Evolutionary conservation across 2,888 invertebrate species (phyloP).

Genomic region (Neoaliturus tenellus): DNA sequence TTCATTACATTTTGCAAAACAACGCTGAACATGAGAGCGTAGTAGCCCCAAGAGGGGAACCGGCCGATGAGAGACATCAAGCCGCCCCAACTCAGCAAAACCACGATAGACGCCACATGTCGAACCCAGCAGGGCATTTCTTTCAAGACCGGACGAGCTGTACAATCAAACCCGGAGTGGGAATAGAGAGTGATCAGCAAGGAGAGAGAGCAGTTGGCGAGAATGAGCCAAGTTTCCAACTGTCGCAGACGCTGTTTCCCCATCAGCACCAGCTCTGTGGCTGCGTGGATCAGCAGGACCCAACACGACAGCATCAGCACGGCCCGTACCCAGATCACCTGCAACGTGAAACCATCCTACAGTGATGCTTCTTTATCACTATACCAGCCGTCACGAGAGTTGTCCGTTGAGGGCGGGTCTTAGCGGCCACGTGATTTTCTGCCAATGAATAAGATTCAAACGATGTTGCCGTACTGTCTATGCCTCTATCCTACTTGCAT

Average conservation of each 20-base stretch:
- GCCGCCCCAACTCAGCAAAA: slow-evolving; percentile 76
- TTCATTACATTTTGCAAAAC: slow-evolving; percentile 77
- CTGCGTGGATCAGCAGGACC: slow-evolving; percentile 61
- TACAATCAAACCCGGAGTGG: neutral
- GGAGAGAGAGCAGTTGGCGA: slow-evolving; percentile 67
- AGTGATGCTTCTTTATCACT: too few species aligned
- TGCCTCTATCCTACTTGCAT: too few species aligned
- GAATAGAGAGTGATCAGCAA: slow-evolving; percentile 65
- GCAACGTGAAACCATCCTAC: too few species aligned
- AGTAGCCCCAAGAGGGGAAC: slow-evolving; percentile 77
- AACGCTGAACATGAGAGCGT: slow-evolving; percentile 78
- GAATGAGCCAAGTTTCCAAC: slow-evolving; percentile 72
- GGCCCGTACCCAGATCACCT: slow-evolving; percentile 25
- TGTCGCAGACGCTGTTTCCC: slow-evolving; percentile 70
- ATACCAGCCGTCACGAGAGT: too few species aligned
- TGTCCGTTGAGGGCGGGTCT: too few species aligned
- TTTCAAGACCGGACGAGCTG: neutral
- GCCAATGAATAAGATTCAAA: too few species aligned
- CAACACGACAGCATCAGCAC: slow-evolving; percentile 61
- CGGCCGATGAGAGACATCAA: slow-evolving; percentile 77
- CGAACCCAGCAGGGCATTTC: slow-evolving; percentile 47
- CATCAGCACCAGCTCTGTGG: slow-evolving; percentile 54
- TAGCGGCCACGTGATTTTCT: too few species aligned
- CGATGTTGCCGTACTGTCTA: too few species aligned
- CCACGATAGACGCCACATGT: slow-evolving; percentile 75